Evolutionary conservation across 2,113 vertebrate genomes (phyloP).

Genomic region (Corythaixoides concolor): DNA sequence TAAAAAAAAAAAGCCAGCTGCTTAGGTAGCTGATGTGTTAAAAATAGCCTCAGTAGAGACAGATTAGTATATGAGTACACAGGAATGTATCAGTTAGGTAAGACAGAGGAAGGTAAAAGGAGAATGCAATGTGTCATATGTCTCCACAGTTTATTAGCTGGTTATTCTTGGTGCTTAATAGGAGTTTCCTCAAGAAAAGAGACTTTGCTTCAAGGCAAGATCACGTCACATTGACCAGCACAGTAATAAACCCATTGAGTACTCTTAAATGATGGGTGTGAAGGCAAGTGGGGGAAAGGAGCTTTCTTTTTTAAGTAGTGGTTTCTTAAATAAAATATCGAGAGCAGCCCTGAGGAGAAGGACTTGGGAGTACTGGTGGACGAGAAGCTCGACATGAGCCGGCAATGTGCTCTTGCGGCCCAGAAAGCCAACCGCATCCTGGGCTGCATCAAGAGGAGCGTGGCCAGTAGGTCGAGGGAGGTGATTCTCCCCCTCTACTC

Average conservation of each 20-base stretch:
- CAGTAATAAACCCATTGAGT: not conserved
- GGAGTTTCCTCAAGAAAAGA: not conserved
- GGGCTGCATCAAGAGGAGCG: no score
- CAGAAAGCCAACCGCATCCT: no score
- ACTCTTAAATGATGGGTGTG: not conserved
- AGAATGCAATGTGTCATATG: not conserved
- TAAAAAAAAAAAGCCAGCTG: not conserved
- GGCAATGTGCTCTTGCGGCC: no score
- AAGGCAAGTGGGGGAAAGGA: not conserved
- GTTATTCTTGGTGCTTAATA: not conserved
- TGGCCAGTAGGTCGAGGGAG: no score
- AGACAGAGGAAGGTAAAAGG: not conserved
- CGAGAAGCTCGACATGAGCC: no score
- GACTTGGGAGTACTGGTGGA: no score
- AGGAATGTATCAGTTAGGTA: not conserved
- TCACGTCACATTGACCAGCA: not conserved
- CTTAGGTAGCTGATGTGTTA: not conserved
- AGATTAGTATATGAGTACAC: not conserved
- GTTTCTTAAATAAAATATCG: constrained; percentile 38
- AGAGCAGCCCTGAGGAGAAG: no score
- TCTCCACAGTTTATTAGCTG: not conserved
- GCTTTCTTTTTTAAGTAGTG: not conserved
- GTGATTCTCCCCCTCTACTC: no score
- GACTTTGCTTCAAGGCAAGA: not conserved
- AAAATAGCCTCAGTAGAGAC: not conserved